phyloP scores from a whole-genome alignment of 2,888 invertebrate genomes.

The Drosophila subquinaria region DNA sequence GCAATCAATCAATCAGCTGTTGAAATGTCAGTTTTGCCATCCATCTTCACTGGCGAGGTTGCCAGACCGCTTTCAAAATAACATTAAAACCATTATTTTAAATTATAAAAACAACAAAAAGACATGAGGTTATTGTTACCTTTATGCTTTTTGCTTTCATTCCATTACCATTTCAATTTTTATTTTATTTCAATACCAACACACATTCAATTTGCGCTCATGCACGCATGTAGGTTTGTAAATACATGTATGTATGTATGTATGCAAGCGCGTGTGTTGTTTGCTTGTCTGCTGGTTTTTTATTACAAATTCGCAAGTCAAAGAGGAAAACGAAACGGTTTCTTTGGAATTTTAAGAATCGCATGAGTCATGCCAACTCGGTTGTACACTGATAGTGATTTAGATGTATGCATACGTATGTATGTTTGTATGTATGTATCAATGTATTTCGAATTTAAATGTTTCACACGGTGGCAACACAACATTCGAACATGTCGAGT shows the following conservation, averaged over 20 bases:
- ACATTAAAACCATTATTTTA: slow-evolving; percentile 8
- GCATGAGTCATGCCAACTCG: slow-evolving; percentile 64
- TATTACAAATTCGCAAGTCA: slow-evolving; percentile 49
- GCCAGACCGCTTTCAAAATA: slow-evolving; percentile 39
- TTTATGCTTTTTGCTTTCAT: slow-evolving; percentile 59
- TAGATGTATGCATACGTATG: slow-evolving; percentile 10
- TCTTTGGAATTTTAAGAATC: slow-evolving; percentile 63
- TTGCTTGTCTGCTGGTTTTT: slow-evolving; percentile 37
- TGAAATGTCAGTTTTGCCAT: too few relatives aligned
- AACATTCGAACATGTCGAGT: neutral
- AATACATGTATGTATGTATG: slow-evolving; percentile 2
- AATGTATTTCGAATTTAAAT: slow-evolving; percentile 2
- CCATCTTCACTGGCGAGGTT: slow-evolving; percentile 20
- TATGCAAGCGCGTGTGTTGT: slow-evolving; percentile 26
- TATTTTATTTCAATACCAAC: slow-evolving; percentile 33
- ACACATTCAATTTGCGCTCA: slow-evolving; percentile 25
- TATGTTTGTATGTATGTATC: neutral
- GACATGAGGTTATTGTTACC: slow-evolving; percentile 39
- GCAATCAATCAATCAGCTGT: too few relatives aligned
- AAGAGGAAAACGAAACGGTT: slow-evolving; percentile 42
- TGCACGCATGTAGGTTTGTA: slow-evolving; percentile 1
- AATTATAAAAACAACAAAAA: slow-evolving; percentile 9
- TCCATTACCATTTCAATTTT: slow-evolving; percentile 52
- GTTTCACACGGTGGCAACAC: slow-evolving; percentile 24
- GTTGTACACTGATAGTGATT: slow-evolving; percentile 31